A percentile compares a stretch with the other conserved stretches of the same genome.
phyloP scores from a whole-genome alignment of 2,113 vertebrate genomes.

The Notarius quadriscutis region DNA sequence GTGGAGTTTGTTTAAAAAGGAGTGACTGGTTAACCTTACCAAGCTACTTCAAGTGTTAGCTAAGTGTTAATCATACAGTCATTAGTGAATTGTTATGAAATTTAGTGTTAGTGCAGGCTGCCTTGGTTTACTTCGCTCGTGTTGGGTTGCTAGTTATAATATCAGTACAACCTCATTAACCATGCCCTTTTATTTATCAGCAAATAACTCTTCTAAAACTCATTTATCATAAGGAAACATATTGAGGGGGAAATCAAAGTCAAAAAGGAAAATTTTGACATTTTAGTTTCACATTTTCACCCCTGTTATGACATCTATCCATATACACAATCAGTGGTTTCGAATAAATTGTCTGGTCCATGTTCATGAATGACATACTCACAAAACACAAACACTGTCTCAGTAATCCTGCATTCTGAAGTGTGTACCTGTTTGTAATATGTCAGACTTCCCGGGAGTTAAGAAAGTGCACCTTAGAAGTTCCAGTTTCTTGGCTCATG shows the following conservation, averaged over 20 bases:
- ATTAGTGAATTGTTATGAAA: neutral
- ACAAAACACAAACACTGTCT: slow-evolving; percentile 15
- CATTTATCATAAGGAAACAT: neutral
- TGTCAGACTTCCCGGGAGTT: neutral
- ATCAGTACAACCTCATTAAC: neutral
- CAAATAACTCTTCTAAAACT: neutral
- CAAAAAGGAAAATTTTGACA: too few species aligned
- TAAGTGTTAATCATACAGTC: too few species aligned
- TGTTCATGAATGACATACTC: neutral
- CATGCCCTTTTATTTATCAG: neutral
- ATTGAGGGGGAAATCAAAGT: neutral
- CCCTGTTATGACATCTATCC: neutral
- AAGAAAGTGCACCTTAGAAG: neutral
- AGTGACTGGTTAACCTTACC: too few species aligned
- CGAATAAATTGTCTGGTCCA: neutral
- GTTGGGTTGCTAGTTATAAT: neutral
- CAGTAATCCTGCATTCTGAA: slow-evolving; percentile 13
- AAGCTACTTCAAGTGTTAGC: too few species aligned
- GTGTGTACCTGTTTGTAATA: neutral
- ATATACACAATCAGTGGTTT: neutral
- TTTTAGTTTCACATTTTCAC: neutral
- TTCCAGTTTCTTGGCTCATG: neutral
- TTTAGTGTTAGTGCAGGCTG: too few species aligned
- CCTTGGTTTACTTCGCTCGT: too few species aligned
- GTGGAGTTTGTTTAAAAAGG: too few species aligned